Evolutionary conservation across 2,797 vertebrate species (phyloP).

Genomic region (Rhabdomys pumilio): DNA sequence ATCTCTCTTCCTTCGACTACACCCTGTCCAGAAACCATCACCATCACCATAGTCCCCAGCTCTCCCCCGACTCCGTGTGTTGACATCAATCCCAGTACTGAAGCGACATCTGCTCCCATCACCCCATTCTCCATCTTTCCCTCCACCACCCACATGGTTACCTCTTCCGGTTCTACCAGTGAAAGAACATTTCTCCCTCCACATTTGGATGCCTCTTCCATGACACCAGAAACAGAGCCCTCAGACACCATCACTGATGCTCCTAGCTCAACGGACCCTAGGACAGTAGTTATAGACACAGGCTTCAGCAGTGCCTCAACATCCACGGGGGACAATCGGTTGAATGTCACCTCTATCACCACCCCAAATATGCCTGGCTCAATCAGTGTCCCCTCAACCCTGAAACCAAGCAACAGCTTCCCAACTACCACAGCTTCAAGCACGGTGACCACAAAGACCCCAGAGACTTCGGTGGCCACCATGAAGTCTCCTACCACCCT

Average conservation of each 20-base stretch:
- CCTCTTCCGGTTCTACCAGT: background rate
- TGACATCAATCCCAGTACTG: background rate
- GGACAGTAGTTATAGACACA: background rate
- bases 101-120: background rate
- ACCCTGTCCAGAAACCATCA: conserved; percentile 29
- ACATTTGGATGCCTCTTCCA: background rate
- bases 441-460: background rate
- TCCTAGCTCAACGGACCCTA: background rate
- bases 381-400: background rate
- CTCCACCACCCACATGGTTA: background rate
- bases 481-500: background rate
- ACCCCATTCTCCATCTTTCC: background rate
- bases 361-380: background rate
- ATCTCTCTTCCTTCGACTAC: background rate
- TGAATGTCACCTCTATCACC: background rate
- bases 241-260: background rate
- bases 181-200: background rate
- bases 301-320: background rate
- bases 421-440: background rate
- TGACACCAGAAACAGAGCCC: background rate
- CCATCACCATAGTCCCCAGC: conserved; percentile 23
- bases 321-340: background rate
- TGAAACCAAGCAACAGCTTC: background rate
- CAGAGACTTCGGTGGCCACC: background rate
- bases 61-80: background rate